Percentiles rank a stretch among this genome's conserved stretches.
Evolutionary conservation across 2,113 vertebrate species (phyloP).

Genomic region (Chiloscyllium plagiosum): DNA sequence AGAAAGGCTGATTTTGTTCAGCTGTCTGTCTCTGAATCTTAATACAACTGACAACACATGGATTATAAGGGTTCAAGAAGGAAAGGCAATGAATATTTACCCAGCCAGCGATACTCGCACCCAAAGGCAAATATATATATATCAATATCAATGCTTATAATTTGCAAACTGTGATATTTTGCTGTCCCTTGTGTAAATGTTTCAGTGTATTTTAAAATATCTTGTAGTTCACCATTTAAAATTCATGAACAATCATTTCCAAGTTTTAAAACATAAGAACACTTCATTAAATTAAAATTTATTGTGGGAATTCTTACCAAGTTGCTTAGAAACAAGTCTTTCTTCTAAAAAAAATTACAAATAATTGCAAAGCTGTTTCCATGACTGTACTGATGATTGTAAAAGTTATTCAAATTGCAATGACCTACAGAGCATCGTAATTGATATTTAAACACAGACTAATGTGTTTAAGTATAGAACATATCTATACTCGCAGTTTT

Average conservation of each 20-base stretch:
- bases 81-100: too few species aligned
- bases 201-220: not conserved
- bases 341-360: not conserved
- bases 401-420: not conserved
- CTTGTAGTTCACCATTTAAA: not conserved
- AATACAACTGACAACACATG: too few species aligned
- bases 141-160: too few species aligned
- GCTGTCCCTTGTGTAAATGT: not conserved
- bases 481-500: not conserved
- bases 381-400: not conserved
- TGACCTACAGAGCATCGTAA: not conserved
- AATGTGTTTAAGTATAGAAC: not conserved
- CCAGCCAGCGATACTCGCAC: too few species aligned
- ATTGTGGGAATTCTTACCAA: not conserved
- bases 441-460: constrained; percentile 2
- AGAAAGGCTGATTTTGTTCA: too few species aligned
- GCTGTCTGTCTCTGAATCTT: too few species aligned
- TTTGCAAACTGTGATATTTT: not conserved
- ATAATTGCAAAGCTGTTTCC: not conserved
- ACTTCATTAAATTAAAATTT: not conserved
- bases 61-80: too few species aligned
- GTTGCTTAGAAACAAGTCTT: not conserved
- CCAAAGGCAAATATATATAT: too few species aligned
- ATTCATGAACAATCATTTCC: not conserved
- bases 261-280: not conserved